A percentile compares a stretch with the other conserved stretches of the same genome.
Conservation (phyloP, 2,797 vertebrate genomes). For the Benthosema pterotum region DNA sequence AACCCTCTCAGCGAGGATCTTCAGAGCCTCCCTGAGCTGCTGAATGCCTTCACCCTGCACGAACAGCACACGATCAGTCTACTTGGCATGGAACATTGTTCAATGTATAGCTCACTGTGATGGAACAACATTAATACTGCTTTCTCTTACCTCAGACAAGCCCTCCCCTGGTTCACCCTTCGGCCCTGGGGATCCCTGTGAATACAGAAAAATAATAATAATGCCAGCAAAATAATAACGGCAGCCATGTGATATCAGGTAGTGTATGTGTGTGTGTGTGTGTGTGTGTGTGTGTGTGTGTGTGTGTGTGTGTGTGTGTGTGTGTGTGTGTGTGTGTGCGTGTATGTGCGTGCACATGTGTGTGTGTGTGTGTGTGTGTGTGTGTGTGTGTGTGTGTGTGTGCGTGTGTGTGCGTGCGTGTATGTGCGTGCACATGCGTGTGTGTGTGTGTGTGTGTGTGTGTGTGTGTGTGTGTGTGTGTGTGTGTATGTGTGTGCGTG, state of each 20-base stretch:
- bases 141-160: conserved; percentile 82
- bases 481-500: not conserved
- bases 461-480: not conserved
- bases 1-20: conserved; percentile 96
- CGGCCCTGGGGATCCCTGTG: conserved; percentile 83
- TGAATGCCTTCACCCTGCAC: conserved; percentile 87
- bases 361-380: conserved; percentile 18
- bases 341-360: not conserved
- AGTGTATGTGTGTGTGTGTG: not conserved
- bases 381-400: not conserved
- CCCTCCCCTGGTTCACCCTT: conserved; percentile 89
- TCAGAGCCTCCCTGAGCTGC: conserved; percentile 94
- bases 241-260: not conserved
- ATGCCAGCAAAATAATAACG: conserved; percentile 5
- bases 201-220: conserved; percentile 27
- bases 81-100: conserved; percentile 7
- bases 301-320: not conserved
- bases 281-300: not conserved
- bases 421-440: not conserved
- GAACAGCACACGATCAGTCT: conserved; percentile 27
- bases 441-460: not conserved
- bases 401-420: not conserved
- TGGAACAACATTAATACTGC: conserved; percentile 1
- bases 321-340: not conserved
- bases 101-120: conserved; percentile 13